Evolutionary conservation across 2,888 invertebrate species (phyloP).

Genomic region (Ashinkailepas kermadecensis): DNA sequence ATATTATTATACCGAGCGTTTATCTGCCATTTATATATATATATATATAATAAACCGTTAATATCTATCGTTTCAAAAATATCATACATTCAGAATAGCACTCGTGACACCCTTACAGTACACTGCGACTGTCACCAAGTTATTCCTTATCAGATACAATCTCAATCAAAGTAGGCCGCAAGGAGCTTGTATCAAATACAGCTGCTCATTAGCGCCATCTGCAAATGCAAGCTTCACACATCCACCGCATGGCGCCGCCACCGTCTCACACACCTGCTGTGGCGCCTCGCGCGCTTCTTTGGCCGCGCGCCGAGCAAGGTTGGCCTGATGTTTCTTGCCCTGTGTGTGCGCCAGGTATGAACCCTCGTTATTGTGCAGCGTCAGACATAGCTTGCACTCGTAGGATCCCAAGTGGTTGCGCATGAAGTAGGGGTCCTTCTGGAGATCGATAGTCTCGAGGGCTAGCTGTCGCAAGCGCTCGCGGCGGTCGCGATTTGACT

Average conservation of each 20-base stretch:
- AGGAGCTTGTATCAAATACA: too few species aligned
- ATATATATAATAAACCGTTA: too few species aligned
- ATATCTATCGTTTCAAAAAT: too few species aligned
- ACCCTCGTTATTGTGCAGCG: slow-evolving; percentile 97
- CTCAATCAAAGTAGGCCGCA: too few species aligned
- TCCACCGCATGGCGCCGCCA: slow-evolving; percentile 32
- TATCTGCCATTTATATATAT: too few species aligned
- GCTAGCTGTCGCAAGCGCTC: slow-evolving; percentile 93
- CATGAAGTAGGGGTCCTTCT: slow-evolving; percentile 99
- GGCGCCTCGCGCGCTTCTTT: slow-evolving; percentile 98
- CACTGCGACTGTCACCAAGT: too few species aligned
- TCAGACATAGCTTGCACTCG: slow-evolving; percentile 97
- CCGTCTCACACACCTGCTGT: slow-evolving; percentile 46
- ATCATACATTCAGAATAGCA: too few species aligned
- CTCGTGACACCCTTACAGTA: too few species aligned
- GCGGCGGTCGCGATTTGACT: slow-evolving; percentile 91
- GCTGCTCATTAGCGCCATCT: too few species aligned
- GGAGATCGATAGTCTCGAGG: slow-evolving; percentile 94
- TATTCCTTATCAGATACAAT: too few species aligned
- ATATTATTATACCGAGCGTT: too few species aligned
- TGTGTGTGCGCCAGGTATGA: slow-evolving; percentile 98
- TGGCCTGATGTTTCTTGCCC: slow-evolving; percentile 99
- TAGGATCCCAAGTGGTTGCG: slow-evolving; percentile 98
- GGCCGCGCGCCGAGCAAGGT: slow-evolving; percentile 91
- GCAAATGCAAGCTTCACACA: too few species aligned